Evolutionary conservation across 1,140 invertebrate genomes (phyloP).

Genomic region (Brachystomella parvula): DNA sequence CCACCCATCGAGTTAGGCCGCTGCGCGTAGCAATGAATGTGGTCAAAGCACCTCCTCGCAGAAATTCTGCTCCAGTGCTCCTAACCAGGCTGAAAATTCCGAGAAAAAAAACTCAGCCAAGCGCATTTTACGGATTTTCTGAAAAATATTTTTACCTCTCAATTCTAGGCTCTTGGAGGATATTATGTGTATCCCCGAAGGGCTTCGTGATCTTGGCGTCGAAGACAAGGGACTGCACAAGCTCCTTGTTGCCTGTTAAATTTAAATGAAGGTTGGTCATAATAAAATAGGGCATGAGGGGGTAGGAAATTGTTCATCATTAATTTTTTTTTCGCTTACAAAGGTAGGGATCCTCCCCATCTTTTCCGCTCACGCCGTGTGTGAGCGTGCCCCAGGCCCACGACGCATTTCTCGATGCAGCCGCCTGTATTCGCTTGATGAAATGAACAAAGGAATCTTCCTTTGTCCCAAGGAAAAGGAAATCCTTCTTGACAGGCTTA

Average conservation of each 20-base stretch:
- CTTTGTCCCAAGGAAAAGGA: too few species aligned
- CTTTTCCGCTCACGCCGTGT: background rate
- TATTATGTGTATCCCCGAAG: conserved; percentile 33
- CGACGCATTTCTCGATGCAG: conserved; percentile 43
- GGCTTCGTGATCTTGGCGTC: conserved; percentile 72
- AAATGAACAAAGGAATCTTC: conserved; percentile 49
- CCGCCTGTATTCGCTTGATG: conserved; percentile 61
- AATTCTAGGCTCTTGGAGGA: background rate
- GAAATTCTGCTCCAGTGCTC: background rate
- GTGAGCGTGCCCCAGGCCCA: conserved; percentile 86
- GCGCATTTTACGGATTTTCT: too few species aligned
- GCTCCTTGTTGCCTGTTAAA: conserved; percentile 64
- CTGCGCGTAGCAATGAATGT: conserved; percentile 83
- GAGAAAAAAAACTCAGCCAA: too few species aligned
- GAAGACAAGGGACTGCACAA: conserved; percentile 70
- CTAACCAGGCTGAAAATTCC: background rate
- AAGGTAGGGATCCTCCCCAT: background rate
- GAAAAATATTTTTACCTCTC: background rate
- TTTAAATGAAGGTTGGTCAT: too few species aligned
- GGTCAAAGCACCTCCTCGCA: conserved; percentile 53
- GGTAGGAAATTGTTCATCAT: too few species aligned
- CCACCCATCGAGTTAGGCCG: conserved; percentile 76
- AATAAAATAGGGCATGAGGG: too few species aligned
- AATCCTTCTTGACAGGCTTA: conserved; percentile 8
- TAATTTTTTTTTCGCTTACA: background rate